Evolutionary conservation across 2,888 invertebrate species (phyloP), one percentile per base, ranked within the genome.

Genomic region (Apotomis capreana): DNA sequence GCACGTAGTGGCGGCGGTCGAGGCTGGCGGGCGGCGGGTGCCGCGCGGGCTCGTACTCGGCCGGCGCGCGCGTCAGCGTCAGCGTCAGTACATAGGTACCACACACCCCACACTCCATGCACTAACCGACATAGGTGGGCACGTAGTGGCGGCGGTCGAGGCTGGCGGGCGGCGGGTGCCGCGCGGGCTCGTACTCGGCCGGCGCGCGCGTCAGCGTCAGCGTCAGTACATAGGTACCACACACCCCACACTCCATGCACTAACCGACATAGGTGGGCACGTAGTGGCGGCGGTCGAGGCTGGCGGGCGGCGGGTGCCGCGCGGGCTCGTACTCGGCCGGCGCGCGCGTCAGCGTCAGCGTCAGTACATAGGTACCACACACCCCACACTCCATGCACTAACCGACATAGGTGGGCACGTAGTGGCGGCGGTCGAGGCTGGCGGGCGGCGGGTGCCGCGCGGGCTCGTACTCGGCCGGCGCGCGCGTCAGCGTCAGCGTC

Each of bases 401-500:
- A 97, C 97, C 97, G 94, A 97, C 96, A 89, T 98, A 97, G 61
- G 97, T 97, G 58, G 97, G 96, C 79, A 96, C 96, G 86, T 97
- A 97, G 81, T 96, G 95, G 37, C 97, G 92, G 76, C 97, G 95
- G 89, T 97, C 97, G 76, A 97, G 90, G 1, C 97, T 96, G 84
- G 96, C 96, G 70, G 87, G 84, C 94, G 79, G 95, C 84, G 76
- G 75, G 81, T 81, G 87, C 85, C 74, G 89, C 84, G 96, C 95
- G 74, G 95, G 95, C 75, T 95, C 95, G 81, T 95, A 95, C 77
- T 96, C 96, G 58, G 95, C 95, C 79, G 63, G 54, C 65, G 62
- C 65, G 68, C 64, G 52, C 37, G 5, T 37, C 73, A 73, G 55
- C 9, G 26, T 54, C 15, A 54, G 54, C 15, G 12, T 49, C 26